Evolutionary conservation across 1,140 invertebrate species (phyloP).

Genomic region (Glossosoma conforme): DNA sequence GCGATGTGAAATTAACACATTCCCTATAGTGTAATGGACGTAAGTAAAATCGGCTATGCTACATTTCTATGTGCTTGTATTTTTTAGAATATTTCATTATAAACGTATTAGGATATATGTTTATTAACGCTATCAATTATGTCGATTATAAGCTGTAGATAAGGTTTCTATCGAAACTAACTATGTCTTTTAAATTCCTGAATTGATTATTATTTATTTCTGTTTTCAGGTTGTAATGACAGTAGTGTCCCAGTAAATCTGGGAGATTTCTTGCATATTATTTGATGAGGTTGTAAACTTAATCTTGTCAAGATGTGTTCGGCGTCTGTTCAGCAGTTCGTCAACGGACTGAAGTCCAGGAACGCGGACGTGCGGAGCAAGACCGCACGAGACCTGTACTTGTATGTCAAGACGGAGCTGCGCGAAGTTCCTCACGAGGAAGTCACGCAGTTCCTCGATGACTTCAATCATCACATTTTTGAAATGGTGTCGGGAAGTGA

Average conservation of each 20-base stretch:
- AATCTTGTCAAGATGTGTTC: slow-evolving; percentile 45
- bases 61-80: no score
- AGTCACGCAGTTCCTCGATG: slow-evolving; percentile 84
- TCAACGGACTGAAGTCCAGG: slow-evolving; percentile 81
- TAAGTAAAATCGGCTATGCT: no score
- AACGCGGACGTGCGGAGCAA: slow-evolving; percentile 79
- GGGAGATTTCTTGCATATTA: no score
- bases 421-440: slow-evolving; percentile 90
- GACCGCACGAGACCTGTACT: slow-evolving; percentile 80
- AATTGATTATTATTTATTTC: slow-evolving; percentile 9
- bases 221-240: neutral
- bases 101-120: no score
- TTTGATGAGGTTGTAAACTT: neutral
- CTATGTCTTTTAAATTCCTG: neutral
- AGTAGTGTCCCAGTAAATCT: no score
- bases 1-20: no score
- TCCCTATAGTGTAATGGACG: no score
- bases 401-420: slow-evolving; percentile 89
- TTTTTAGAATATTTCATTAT: no score
- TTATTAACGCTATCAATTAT: no score
- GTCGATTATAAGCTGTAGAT: neutral
- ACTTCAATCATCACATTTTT: slow-evolving; percentile 93
- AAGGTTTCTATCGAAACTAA: neutral
- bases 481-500: slow-evolving; percentile 93
- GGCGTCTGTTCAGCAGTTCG: slow-evolving; percentile 72